Conservation (phyloP, 2,888 invertebrate species). For the Tenthredo mesomela region DNA sequence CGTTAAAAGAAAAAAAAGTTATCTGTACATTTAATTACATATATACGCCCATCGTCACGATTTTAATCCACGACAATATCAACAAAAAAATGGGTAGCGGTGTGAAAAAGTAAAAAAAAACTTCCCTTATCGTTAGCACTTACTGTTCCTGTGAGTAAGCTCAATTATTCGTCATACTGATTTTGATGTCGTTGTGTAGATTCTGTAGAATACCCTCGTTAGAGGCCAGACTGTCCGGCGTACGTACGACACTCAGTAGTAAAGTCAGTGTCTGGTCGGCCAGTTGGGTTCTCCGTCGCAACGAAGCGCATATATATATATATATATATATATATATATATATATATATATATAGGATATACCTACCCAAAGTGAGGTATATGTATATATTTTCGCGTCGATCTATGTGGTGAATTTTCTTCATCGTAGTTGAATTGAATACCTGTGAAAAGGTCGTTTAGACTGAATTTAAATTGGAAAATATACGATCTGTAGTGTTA, state of each 20-base stretch:
- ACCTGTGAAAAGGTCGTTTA: background rate
- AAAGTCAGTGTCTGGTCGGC: conserved; percentile 26
- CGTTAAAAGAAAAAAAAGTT: background rate
- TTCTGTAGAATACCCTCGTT: conserved; percentile 6
- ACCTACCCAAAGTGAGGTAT: background rate
- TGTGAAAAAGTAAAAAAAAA: background rate
- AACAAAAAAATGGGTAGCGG: background rate
- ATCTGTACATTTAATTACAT: background rate
- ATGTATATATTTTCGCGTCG: background rate
- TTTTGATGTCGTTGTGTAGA: background rate
- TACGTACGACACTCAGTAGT: conserved; percentile 24
- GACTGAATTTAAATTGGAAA: background rate
- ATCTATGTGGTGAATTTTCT: background rate
- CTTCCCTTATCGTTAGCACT: background rate
- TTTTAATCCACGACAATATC: background rate
- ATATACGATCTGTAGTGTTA: background rate
- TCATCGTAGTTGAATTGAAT: background rate
- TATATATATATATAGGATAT: too few species aligned
- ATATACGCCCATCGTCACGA: too few species aligned
- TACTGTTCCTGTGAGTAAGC: background rate
- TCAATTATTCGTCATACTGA: background rate
- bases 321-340: too few species aligned
- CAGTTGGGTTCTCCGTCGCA: background rate
- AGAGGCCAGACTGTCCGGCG: conserved; percentile 26
- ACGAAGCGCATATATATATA: background rate